Percentiles rank a stretch among this genome's conserved stretches.
Conservation (phyloP, 1,140 invertebrate genomes). For the Pararge aegeria region DNA sequence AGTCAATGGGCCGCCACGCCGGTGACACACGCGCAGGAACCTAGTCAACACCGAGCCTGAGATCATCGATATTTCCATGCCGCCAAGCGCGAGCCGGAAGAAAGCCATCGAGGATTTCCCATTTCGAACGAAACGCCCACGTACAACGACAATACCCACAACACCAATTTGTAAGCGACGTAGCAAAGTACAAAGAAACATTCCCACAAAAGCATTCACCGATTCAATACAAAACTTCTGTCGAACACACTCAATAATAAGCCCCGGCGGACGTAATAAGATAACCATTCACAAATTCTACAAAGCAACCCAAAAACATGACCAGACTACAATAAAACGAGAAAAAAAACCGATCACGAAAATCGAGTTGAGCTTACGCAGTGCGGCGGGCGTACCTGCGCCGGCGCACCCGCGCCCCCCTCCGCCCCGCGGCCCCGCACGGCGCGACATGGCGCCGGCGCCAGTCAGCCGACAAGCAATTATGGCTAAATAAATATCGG, state of each 20-base stretch:
- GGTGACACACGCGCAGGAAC: constrained; percentile 29
- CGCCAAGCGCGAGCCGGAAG: constrained; percentile 27
- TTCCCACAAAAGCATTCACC: constrained; percentile 12
- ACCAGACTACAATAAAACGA: constrained; percentile 57
- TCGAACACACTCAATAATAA: constrained; percentile 15
- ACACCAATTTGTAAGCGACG: background rate
- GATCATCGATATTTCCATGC: constrained; percentile 48
- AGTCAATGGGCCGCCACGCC: constrained; percentile 50
- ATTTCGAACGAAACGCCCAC: constrained; percentile 1
- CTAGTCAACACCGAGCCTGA: constrained; percentile 43
- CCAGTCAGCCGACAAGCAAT: constrained; percentile 71
- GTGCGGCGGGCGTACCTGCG: constrained; percentile 60
- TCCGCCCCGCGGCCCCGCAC: constrained; percentile 35
- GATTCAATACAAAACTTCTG: constrained; percentile 7
- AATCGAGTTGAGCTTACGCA: constrained; percentile 64
- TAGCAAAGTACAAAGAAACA: background rate
- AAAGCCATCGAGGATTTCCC: constrained; percentile 21
- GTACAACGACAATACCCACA: background rate
- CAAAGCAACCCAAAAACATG: constrained; percentile 66
- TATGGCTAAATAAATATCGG: constrained; percentile 78
- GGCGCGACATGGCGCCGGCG: constrained; percentile 71
- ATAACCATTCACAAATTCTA: constrained; percentile 70
- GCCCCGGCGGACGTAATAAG: constrained; percentile 37
- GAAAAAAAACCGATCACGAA: constrained; percentile 64
- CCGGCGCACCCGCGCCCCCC: constrained; percentile 40